phyloP scores from a whole-genome alignment of 2,888 invertebrate genomes.

The Pseudanteris insignis region DNA sequence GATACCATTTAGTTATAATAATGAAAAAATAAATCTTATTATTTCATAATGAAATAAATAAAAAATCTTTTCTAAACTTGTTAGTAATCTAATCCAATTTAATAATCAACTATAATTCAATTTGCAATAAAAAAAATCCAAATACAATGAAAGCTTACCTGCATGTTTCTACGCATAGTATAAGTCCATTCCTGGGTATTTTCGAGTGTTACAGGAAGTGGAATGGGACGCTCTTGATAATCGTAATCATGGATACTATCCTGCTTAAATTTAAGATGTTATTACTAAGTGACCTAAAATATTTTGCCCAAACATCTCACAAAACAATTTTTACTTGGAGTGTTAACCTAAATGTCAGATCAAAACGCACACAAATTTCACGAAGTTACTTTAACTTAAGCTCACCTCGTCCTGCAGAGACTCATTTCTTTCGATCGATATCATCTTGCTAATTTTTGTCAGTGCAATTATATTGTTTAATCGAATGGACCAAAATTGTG shows the following conservation, averaged over 20 bases:
- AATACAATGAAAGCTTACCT: constrained; percentile 49
- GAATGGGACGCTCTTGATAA: constrained; percentile 52
- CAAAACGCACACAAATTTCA: constrained; percentile 5
- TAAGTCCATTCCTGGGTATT: constrained; percentile 61
- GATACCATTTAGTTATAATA: too few relatives aligned
- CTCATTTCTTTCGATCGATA: constrained; percentile 50
- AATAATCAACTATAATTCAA: too few relatives aligned
- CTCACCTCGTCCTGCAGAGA: constrained; percentile 51
- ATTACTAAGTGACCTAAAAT: background rate
- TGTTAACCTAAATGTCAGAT: constrained; percentile 19
- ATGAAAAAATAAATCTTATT: too few relatives aligned
- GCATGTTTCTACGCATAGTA: constrained; percentile 62
- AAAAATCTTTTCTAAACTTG: too few relatives aligned
- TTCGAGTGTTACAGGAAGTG: constrained; percentile 44
- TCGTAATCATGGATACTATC: constrained; percentile 49
- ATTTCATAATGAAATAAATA: too few relatives aligned
- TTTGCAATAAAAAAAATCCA: constrained; percentile 1
- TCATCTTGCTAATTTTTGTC: constrained; percentile 47
- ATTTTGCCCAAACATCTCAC: background rate
- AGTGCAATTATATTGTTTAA: too few relatives aligned
- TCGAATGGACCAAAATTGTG: background rate
- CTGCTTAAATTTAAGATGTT: constrained; percentile 36
- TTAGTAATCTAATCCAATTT: too few relatives aligned
- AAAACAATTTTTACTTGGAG: background rate
- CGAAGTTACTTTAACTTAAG: background rate